These are phyloP conservation scores for Thymelicus sylvestris DNA, from an alignment of 2,888 invertebrate species.

Conservation along the genomic window DNA sequence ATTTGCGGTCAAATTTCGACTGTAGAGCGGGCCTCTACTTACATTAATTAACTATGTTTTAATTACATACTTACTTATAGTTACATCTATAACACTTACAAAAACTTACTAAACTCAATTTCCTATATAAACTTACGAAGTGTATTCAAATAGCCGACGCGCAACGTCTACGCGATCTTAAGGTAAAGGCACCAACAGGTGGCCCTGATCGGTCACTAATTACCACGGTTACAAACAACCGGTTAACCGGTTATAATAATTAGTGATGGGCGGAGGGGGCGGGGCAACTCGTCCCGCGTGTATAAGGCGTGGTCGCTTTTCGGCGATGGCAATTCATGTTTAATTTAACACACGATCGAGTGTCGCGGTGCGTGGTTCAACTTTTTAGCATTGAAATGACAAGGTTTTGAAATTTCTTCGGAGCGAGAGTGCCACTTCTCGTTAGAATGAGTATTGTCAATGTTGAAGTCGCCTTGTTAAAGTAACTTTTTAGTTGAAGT, in stretches of 20 bases:
- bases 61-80: too few species aligned
- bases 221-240: slow-evolving; percentile 74
- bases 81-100: too few species aligned
- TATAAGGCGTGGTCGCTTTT: slow-evolving; percentile 62
- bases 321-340: slow-evolving; percentile 57
- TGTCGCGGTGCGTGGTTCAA: slow-evolving; percentile 39
- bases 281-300: slow-evolving; percentile 51
- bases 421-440: not conserved
- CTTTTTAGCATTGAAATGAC: slow-evolving; percentile 37
- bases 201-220: slow-evolving; percentile 72
- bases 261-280: slow-evolving; percentile 79
- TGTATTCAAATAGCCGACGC: slow-evolving; percentile 15
- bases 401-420: slow-evolving; percentile 20
- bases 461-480: not conserved
- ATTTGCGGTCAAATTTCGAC: too few species aligned
- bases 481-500: too few species aligned
- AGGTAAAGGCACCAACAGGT: slow-evolving; percentile 65
- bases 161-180: slow-evolving; percentile 29
- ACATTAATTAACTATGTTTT: too few species aligned
- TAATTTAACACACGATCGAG: slow-evolving; percentile 53
- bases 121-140: not conserved
- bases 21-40: too few species aligned
- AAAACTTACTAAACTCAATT: not conserved
- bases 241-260: slow-evolving; percentile 84
- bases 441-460: not conserved